Base-by-base conservation (phyloP, 2,113 vertebrate genomes). In the Tachuris rubrigastra region DNA sequence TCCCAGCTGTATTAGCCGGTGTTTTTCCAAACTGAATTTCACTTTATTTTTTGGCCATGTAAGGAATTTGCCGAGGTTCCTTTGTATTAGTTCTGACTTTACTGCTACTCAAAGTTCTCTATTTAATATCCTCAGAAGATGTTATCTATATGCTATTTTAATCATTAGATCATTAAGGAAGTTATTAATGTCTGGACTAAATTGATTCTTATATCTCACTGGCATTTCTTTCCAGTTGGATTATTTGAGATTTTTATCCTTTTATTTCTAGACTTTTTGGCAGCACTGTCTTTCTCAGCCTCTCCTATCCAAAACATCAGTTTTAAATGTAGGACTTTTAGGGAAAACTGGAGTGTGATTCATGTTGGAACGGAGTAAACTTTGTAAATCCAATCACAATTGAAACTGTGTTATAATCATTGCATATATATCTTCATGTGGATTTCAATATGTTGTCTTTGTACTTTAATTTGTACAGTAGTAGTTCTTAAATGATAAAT, bases 401-500 rank as follows among this genome's bases (percentile, higher is more conserved):
- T 0, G 1, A 72, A 90, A 87, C 14, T 12, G 35, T 74, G 5
- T 75, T 80, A 12, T 50, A 55, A 25, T 80, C 13, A 49, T 49
- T 75, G 15, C 3, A 0, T 65, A 6, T 67, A 1, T 66, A 35
- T 65, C 69, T 78, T 90, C 41, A 56, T 35, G 19, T 81, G 44
- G 55, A 90, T 86, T 94, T 90, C 49, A 71, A 0, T 77, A 5
- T 58, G 14, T 63, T 95, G 50, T 41, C 72, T 84, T 86, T 49
- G 39, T 93, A 39, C 88, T 94, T 94, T 56, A 67, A 59, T 92
- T 93, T 86, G 58, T 93, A 78, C 47, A 86, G 56, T 93, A 89
- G 85, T 93, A 86, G 73, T 93, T 86, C 90, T 90, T 86, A 88
- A 95, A 87, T 93, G 93, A 93, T 96, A 92, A 95, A 96, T 97